Conservation (phyloP, 2,113 vertebrate genomes). For the Nerophis lumbriciformis region DNA sequence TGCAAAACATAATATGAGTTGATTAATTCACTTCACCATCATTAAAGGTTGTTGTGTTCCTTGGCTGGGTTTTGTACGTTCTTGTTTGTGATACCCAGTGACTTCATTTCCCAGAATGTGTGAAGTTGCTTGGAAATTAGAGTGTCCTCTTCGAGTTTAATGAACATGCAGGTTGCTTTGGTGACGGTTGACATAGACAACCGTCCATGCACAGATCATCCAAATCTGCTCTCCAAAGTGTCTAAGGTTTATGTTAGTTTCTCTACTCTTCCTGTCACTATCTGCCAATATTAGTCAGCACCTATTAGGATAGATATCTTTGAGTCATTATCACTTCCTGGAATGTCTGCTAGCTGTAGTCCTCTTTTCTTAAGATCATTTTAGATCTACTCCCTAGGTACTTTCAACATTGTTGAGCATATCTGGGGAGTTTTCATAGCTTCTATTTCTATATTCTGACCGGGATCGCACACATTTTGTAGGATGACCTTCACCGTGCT, state of each 20-base stretch:
- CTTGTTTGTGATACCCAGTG: neutral
- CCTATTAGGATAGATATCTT: neutral
- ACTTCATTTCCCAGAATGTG: conserved; percentile 4
- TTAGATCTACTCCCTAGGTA: neutral
- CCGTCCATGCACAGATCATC: conserved; percentile 2
- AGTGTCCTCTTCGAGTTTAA: neutral
- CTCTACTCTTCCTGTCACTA: neutral
- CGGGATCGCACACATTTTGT: conserved; percentile 6
- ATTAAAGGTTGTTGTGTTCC: neutral
- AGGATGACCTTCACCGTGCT: conserved; percentile 6
- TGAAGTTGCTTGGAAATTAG: neutral
- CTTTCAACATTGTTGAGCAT: conserved; percentile 7
- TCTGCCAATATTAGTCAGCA: too few species aligned
- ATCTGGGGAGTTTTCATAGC: conserved; percentile 14
- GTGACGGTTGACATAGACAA: neutral
- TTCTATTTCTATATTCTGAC: conserved; percentile 12
- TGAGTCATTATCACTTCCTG: neutral
- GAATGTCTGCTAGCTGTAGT: neutral
- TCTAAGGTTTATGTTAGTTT: conserved; percentile 1
- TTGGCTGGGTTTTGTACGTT: neutral
- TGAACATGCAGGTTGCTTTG: conserved; percentile 1
- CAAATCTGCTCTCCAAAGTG: neutral
- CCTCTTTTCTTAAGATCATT: conserved; percentile 4
- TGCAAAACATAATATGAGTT: too few species aligned
- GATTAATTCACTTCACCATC: neutral